A percentile compares a stretch with the other conserved stretches of the same genome.
Evolutionary conservation across 1,140 invertebrate genomes (phyloP).

Genomic region (Myzus persicae): DNA sequence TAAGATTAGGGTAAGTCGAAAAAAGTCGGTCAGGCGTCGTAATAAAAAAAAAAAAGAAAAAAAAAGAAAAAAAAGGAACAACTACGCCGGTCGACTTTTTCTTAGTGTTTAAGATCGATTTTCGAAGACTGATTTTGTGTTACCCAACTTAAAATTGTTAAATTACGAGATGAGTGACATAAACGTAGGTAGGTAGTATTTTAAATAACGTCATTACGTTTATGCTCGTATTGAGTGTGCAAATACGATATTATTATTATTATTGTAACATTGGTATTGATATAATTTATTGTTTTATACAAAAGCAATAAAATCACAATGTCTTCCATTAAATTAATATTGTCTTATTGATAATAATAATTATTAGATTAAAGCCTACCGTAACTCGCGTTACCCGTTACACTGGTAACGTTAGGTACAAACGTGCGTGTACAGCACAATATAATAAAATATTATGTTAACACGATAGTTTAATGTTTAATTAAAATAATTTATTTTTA

Average conservation of each 20-base stretch:
- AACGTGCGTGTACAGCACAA: no score
- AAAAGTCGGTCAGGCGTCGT: background rate
- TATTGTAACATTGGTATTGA: background rate
- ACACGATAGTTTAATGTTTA: background rate
- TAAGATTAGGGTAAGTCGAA: background rate
- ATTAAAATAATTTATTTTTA: background rate
- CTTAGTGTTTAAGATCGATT: background rate
- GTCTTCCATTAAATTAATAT: constrained; percentile 46
- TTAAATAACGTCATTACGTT: background rate
- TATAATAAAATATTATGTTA: background rate
- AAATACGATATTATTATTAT: background rate
- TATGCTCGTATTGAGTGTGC: background rate
- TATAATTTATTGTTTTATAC: constrained; percentile 21
- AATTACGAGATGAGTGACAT: background rate
- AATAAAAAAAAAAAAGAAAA: background rate
- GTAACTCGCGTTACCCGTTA: no score
- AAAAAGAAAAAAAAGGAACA: background rate
- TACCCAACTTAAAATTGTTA: background rate
- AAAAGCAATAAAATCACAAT: constrained; percentile 51
- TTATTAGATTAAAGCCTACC: background rate
- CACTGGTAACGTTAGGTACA: background rate
- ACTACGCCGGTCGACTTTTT: background rate
- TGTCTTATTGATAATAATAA: background rate
- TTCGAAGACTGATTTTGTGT: constrained; percentile 41
- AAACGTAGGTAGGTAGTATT: background rate